Evolutionary conservation across 2,113 vertebrate genomes (phyloP), one percentile per base, ranked within the genome.

Genomic region (Myotis yumanensis): DNA sequence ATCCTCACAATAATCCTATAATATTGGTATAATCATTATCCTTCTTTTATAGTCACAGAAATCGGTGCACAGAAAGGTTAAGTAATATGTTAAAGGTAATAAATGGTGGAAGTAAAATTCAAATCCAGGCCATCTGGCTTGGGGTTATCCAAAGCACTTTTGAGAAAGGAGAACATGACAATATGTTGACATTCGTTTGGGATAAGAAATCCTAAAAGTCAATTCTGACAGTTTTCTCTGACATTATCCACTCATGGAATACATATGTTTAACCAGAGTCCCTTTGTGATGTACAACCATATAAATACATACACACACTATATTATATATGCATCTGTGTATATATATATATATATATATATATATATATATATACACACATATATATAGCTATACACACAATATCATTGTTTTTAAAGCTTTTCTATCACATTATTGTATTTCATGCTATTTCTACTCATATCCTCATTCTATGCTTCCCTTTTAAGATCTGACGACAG

Each of bases 401-500:
- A 89, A 18, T 40, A 87, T 15, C 89, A 11, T 79, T 72, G 8
- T 86, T 83, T 72, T 68, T 20, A 54, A 72, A 90, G 71, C 4
- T 35, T 90, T 32, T 69, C 68, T 85, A 86, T 66, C n/a, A 46
- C 11, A 72, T 76, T 66, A 91, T 32, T 93, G 16, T 35, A 80
- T 91, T 86, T 91, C 35, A 82, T 52, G 23, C 16, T 3, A 88
- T 83, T 91, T 83, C 76, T 79, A 69, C 75, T 73, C 76, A 84
- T 64, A 76, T 87, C 43, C 5, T 54, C 51, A n/a, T 64, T 92
- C 35, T 90, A 12, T 2, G 52, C 32, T 96, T 95, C 25, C 80
- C 22, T 77, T 95, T 89, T 86, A 93, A 95, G 40, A 89, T 46
- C 37, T 51, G 79, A 93, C 64, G 54, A 57, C 22, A 90, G 59